Evolutionary conservation across 2,888 invertebrate genomes (phyloP), one percentile per base, ranked within the genome.

Genomic region (Lycocerus yunnanus): DNA sequence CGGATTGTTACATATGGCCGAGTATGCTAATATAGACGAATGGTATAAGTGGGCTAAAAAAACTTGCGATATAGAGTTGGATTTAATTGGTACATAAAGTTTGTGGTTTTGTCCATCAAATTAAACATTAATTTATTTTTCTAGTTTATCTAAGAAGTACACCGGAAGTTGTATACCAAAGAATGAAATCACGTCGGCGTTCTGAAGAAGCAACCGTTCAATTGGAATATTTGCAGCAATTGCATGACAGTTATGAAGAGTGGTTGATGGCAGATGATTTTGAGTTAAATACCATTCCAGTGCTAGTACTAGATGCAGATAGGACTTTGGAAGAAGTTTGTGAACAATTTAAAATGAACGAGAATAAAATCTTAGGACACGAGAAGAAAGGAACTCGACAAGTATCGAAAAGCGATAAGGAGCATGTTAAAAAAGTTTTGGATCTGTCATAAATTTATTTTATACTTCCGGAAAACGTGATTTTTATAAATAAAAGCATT

Each of bases 31-130:
- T 1, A 88, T 97, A 43, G 93, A 95, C 80, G 93, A 96, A 82
- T 97, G 97, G 96, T 97, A 94, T 83, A 88, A 92, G 68, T 96
- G 95, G 90, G 92, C 96, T 72, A 89, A 91, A 14, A 89, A 91
- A 69, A 92, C 93, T 80, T 90, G 93, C 67, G 91, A 94, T 71
- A 91, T 96, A 81, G 90, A 92, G 81, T 92, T 94, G 11, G 97
- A 97, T 88, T 90, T 97, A 65, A 97, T 97, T 83, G 94, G 96
- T 96, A 85, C 85, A 15, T n/a, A n/a, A 13, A 61, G 15, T 18
- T 16, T 60, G 5, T 14, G n/a, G 58, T 24, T 71, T n/a, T n/a
- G 16, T 63, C 15, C 68, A 10, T 27, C 60, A n/a, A 72, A 63
- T 20, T 61, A 14, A 15, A 65, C 11, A 60, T 72, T 72, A 60